phyloP scores from a whole-genome alignment of 1,140 invertebrate genomes.

The Caerostris darwini region DNA sequence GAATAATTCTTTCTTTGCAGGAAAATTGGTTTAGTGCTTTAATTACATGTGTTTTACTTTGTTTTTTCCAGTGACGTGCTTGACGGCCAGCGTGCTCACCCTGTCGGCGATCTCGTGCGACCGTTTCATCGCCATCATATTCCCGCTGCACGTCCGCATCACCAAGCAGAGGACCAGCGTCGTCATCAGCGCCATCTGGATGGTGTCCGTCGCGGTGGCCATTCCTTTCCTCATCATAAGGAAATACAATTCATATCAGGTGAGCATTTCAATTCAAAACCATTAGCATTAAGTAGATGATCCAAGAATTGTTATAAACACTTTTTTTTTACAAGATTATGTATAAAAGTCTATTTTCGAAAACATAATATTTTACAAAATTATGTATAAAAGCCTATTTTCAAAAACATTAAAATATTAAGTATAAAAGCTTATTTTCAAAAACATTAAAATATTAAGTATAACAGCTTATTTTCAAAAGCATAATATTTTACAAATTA shows the following conservation, averaged over 20 bases:
- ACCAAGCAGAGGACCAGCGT: constrained; percentile 81
- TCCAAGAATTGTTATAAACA: too few species aligned
- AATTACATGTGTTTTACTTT: not conserved
- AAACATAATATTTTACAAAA: too few species aligned
- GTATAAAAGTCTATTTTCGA: too few species aligned
- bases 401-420: too few species aligned
- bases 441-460: too few species aligned
- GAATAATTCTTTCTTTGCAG: constrained; percentile 45
- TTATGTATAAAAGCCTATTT: too few species aligned
- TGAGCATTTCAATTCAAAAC: constrained; percentile 9
- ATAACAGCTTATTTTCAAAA: too few species aligned
- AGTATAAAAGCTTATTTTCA: too few species aligned
- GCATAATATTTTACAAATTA: too few species aligned
- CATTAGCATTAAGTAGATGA: too few species aligned
- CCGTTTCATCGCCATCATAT: constrained; percentile 83
- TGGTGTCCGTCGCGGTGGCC: constrained; percentile 81
- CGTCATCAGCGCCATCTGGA: constrained; percentile 82
- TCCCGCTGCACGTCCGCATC: constrained; percentile 82
- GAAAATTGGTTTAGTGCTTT: not conserved
- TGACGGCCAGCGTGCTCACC: constrained; percentile 83
- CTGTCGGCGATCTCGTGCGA: constrained; percentile 83
- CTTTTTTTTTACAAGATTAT: too few species aligned
- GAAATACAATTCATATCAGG: constrained; percentile 80
- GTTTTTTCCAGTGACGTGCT: constrained; percentile 82
- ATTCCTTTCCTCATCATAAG: constrained; percentile 81